Base-by-base conservation (phyloP, 2,797 vertebrate species). In the Xenops minutus region DNA sequence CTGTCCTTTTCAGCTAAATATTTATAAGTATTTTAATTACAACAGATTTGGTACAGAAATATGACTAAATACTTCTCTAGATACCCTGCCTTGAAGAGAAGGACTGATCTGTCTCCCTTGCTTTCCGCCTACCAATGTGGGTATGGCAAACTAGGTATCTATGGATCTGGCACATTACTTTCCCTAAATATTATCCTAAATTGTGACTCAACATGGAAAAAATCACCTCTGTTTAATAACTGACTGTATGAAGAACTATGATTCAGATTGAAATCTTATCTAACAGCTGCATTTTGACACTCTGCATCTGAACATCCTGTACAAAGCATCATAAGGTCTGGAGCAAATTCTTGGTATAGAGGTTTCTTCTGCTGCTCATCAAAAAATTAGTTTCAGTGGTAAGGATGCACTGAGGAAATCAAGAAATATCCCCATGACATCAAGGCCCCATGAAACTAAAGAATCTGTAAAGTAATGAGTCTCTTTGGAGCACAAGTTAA, bases 401-500 rank as follows among this genome's bases (percentile, higher is more conserved):
- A 92, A 95, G 55, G 88, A 93, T 77, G 43, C 78, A 39, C 36
- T 61, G 69, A 74, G 92, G 62, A 93, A 92, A 92, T 64, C 61
- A 59, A 87, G 83, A 85, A 94, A 74, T 69, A 92, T 80, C 93
- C 90, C 76, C 74, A n/a, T 66, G 82, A 78, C 14, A 12, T 67
- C 51, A 67, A 91, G 64, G 74, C 37, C 61, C 85, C 69, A 80
- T 15, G 72, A 96, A 96, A 32, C 54, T 83, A 67, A 86, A 49
- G 54, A 68, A 84, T 58, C 24, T 92, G 36, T 64, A 43, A 84
- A 89, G 95, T 97, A 97, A 96, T 89, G 85, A 96, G 93, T 96
- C 93, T 92, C 93, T 73, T 80, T 30, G 88, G 92, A 95, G 36
- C 73, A 86, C 43, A 82, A 82, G 56, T 82, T 37, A 84, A 96